Base-by-base conservation (phyloP, 2,888 invertebrate genomes). In the Nymphalis c-album region DNA sequence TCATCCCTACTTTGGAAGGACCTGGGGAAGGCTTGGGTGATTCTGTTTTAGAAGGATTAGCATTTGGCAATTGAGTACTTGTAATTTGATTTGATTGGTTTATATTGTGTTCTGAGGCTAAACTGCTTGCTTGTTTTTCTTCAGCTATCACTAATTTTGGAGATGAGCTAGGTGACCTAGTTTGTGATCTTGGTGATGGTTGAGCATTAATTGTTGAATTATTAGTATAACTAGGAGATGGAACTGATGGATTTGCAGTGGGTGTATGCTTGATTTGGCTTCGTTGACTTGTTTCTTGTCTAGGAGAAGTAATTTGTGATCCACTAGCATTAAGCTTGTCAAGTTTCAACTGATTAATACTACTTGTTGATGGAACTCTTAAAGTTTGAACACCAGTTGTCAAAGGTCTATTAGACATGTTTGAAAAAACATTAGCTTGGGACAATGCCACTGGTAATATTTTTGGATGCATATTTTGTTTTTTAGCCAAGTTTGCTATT, bases 71-170 rank as follows among this genome's bases (percentile, higher is more conserved):
- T 74, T 91, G 91, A 22, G 88, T 85, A 76, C 88, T 92, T 46
- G 88, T 83, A 72, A 90, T 86, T 80, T 89, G 88, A 78, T 87
- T 90, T 51, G 89, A 86, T 71, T 92, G 92, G 75, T 86, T 88
- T 8, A 85, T 75, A 74, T 77, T 86, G 64, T 80, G 80, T 65
- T 92, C 92, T 62, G 80, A 71, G 48, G 76, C 68, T 70, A 77
- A 73, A 74, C 73, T 84, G 69, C 75, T 80, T 20, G 81, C 77
- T 78, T 92, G 92, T 75, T 92, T 92, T 63, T 92, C 92, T 78
- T 93, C 93, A 65, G 92, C 93, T 75, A 93, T 93, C 1, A 93
- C 90, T 71, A 93, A 80, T 75, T 93, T 93, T 47, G 93, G 93
- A 47, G 93, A 93, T 48, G 91, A 92, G 75, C 93, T 93, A 31